Base-by-base conservation (phyloP, 1,140 invertebrate genomes). In the Cotesia glomerata region DNA sequence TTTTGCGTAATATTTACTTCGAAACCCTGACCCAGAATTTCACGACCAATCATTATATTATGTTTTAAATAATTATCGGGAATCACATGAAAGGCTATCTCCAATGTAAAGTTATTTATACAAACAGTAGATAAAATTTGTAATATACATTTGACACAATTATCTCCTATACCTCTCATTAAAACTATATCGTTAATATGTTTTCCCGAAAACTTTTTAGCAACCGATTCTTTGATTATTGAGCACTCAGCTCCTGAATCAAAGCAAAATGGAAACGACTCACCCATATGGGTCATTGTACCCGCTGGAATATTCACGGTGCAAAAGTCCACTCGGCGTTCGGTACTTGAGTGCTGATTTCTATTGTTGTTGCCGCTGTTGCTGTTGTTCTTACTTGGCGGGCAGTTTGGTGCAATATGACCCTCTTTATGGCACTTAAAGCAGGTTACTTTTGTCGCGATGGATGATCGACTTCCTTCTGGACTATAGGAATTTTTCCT, bases 171-270 rank as follows among this genome's bases (percentile, higher is more conserved):
- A 8, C 74, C 74, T 16, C 36, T 49, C 4, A 75, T 13, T 45
- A 35, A 16, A n/a, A 75, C 63, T 34, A 39, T 1, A 52, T 58
- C 32, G 36, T 72, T 5, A 34, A 49, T 34, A 36, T 62, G 16
- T 36, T 76, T 71, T n/a, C 69, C 72, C 8, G 11, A 9, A 34
- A 74, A 74, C 59, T 61, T 74, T 5, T 32, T 34, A 4, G 65
- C 34, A 9, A 74, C 11, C 11, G 16, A 62, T 45, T 74, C 69
- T 45, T 65, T 70, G 1, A 76, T 70, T 0, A 72, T 9, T 14
- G 69, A 76, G 45, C 72, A 76, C 61, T 74, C 75, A 8, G 75
- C 75, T 16, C 67, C 69, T 4, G 75, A 74, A 56, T 76, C 61
- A 49, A 69, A 74, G 61, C 52, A 71, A 66, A 74, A 76, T 59